Evolutionary conservation across 2,888 invertebrate genomes (phyloP), one percentile per base, ranked within the genome.

Genomic region (Andrena marginata): DNA sequence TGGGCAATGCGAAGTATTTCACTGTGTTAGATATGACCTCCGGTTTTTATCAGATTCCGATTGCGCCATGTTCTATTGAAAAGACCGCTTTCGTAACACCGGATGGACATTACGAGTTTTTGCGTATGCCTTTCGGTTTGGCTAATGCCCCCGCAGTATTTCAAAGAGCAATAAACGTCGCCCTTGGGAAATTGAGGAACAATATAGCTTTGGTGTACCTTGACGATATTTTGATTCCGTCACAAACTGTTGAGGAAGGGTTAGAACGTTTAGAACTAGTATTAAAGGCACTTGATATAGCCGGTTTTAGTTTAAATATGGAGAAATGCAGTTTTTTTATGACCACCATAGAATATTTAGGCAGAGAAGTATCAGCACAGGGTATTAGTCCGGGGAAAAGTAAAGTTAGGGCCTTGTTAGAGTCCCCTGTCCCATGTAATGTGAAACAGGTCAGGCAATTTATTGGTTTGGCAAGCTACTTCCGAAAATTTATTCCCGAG

Each of bases 331-430:
- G 16, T 13, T 67, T 67, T n/a, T 31, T 67, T 0, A n/a, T 51
- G 10, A 51, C 51, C 7, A 64, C 80, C 64, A 78, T 93, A 0
- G 80, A 89, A 7, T 91, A 89, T 69, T 76, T 92, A 23, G 92
- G 93, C 1, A 89, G 91, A 70, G 63, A 85, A 3, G 80, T 92
- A 4, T 80, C 79, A 6, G 62, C 64, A 3, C 68, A 80, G 0
- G 89, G 89, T 35, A 77, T 92, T 16, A 63, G 77, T 23, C 86
- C 82, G 0, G 82, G 85, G 8, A 75, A 26, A 13, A 10, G 3
- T 4, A 63, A 72, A 35, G 16, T 72, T 16, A 13, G 35, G 13
- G 54, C 63, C 0, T 23, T 72, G 13, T 5, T 64, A 33, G 35
- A 72, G 5, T 33, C 72, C 2, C 63, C 63, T 6, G 54, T 51